Conservation (phyloP, 92 coral and sea anemone genomes). For the Montipora capitata region DNA sequence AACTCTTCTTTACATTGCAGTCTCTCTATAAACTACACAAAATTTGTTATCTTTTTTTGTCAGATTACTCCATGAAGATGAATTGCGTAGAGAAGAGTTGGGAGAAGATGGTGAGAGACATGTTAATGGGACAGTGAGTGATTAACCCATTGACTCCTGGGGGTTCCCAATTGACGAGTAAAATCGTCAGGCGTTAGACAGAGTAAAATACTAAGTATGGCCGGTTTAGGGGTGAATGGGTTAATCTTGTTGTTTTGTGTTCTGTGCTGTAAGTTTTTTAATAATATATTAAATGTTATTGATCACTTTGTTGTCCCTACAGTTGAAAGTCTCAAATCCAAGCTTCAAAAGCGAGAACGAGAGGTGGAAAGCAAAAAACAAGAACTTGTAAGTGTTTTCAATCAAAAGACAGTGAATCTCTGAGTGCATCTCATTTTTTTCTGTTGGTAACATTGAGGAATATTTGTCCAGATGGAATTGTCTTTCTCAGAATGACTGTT, state of each 20-base stretch:
- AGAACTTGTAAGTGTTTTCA: slow-evolving; percentile 81
- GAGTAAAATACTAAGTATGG: too few species aligned
- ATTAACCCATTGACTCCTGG: too few species aligned
- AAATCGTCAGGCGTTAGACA: too few species aligned
- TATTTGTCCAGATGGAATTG: background rate
- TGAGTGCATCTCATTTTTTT: too few species aligned
- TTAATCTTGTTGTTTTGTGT: too few species aligned
- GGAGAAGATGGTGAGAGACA: slow-evolving; percentile 85
- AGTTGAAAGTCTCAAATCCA: slow-evolving; percentile 91
- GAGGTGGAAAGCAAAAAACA: slow-evolving; percentile 88
- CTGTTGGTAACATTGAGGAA: too few species aligned
- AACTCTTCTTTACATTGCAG: too few species aligned
- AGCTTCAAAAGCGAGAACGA: slow-evolving; percentile 89
- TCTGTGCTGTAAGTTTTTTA: too few species aligned
- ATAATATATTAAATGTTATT: background rate
- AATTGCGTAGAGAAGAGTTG: slow-evolving; percentile 81
- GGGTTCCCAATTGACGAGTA: too few species aligned
- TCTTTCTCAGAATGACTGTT: background rate
- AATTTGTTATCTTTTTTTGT: background rate
- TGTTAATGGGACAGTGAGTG: too few species aligned
- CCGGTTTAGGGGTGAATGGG: too few species aligned
- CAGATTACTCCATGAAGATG: slow-evolving; percentile 90
- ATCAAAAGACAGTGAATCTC: background rate
- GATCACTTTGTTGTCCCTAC: background rate
- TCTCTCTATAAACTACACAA: background rate